These are phyloP conservation scores for Akabosia matsudoensis DNA, from an alignment of 1,140 invertebrate genomes.

Conservation along the genomic window DNA sequence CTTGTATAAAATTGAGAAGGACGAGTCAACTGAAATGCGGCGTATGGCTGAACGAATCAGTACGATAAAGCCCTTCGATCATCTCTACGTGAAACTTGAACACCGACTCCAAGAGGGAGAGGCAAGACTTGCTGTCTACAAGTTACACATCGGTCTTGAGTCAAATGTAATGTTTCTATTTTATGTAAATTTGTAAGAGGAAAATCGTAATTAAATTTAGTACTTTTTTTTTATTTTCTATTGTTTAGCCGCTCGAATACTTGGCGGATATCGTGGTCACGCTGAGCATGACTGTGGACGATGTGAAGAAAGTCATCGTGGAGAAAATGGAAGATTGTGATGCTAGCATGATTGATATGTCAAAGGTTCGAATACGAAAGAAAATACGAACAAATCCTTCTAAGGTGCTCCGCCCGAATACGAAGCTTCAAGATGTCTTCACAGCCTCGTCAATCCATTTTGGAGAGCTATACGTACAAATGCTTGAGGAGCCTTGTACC, in stretches of 20 bases:
- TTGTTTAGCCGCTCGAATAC: neutral
- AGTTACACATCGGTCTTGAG: neutral
- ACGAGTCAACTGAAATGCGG: neutral
- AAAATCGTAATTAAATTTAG: too few relatives aligned
- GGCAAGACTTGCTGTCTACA: conserved; percentile 20
- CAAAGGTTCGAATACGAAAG: neutral
- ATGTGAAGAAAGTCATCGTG: neutral
- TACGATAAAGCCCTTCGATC: conserved; percentile 19
- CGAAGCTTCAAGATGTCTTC: neutral
- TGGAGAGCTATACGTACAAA: neutral
- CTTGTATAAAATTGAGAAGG: conserved; percentile 24
- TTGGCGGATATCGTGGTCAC: neutral
- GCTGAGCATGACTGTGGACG: neutral
- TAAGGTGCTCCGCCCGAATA: neutral
- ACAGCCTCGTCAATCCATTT: neutral
- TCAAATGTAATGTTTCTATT: neutral
- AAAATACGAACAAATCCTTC: neutral
- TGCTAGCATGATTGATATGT: neutral
- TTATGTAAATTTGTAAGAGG: neutral
- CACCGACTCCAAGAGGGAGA: conserved; percentile 29
- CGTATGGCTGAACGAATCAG: neutral
- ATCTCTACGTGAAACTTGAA: conserved; percentile 7
- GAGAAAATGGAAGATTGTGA: neutral
- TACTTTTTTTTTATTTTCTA: neutral
- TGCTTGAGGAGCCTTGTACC: neutral